These are phyloP conservation scores for Allacma fusca DNA, from an alignment of 2,888 invertebrate genomes.

Conservation along the genomic window DNA sequence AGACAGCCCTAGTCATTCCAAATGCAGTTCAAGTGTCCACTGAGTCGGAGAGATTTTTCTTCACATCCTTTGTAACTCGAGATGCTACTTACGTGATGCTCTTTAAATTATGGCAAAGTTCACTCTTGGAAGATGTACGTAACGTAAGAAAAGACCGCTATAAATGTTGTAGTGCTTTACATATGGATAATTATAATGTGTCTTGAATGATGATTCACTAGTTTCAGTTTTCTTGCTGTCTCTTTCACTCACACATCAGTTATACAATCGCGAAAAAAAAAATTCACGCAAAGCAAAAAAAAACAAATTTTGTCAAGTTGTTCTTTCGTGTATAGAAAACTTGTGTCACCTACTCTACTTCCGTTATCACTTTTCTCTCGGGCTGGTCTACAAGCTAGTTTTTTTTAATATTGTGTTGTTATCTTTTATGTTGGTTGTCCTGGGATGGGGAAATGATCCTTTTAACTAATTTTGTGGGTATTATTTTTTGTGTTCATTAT, in stretches of 20 bases:
- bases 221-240: not conserved
- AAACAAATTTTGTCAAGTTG: not conserved
- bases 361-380: too few species aligned
- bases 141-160: constrained; percentile 34
- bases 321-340: not conserved
- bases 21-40: constrained; percentile 92
- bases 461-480: too few species aligned
- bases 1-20: constrained; percentile 92
- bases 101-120: constrained; percentile 96
- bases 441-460: too few species aligned
- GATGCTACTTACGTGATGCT: constrained; percentile 96
- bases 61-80: constrained; percentile 91
- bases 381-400: too few species aligned
- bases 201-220: not conserved
- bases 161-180: constrained; percentile 16
- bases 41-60: constrained; percentile 85
- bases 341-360: not conserved
- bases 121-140: constrained; percentile 81
- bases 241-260: not conserved
- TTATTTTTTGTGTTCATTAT: too few species aligned
- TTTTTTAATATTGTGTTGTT: too few species aligned
- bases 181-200: not conserved
- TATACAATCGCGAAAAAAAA: not conserved
- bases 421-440: too few species aligned
- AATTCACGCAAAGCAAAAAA: not conserved